phyloP scores from a whole-genome alignment of 2,797 vertebrate genomes.

The Pangasius macronema region DNA sequence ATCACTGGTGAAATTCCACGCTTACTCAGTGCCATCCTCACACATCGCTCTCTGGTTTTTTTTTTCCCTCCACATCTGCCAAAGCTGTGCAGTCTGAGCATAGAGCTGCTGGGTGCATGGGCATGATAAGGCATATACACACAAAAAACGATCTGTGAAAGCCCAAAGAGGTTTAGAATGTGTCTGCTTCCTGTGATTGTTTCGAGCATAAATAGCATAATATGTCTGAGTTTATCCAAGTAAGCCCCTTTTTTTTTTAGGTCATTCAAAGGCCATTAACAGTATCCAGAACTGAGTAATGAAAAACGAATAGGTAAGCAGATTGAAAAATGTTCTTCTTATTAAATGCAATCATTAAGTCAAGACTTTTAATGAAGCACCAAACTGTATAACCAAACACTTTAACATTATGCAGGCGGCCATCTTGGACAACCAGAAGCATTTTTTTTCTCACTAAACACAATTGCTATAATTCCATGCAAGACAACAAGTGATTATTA shows the following conservation, averaged over 20 bases:
- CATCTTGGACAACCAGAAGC: too few species aligned
- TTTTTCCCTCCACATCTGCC: slow-evolving; percentile 19
- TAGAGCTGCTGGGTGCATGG: slow-evolving; percentile 41
- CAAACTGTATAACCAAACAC: background rate
- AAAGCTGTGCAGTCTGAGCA: slow-evolving; percentile 48
- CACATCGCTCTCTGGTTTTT: slow-evolving; percentile 8
- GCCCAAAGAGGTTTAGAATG: slow-evolving; percentile 8
- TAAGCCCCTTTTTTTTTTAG: background rate
- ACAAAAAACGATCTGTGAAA: background rate
- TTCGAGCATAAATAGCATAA: background rate
- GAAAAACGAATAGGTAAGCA: background rate
- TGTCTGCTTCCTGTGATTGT: slow-evolving; percentile 4
- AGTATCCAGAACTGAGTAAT: background rate
- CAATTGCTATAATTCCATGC: background rate
- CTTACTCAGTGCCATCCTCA: slow-evolving; percentile 13
- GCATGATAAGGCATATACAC: slow-evolving; percentile 56
- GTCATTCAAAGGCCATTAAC: background rate
- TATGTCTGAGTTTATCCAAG: background rate
- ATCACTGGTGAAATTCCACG: background rate
- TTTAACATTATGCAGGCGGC: too few species aligned
- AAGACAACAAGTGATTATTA: background rate
- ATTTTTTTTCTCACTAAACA: background rate
- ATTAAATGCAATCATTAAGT: background rate
- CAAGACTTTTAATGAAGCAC: background rate
- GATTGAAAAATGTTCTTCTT: background rate